Evolutionary conservation across 2,797 vertebrate species (phyloP), one percentile per base, ranked within the genome.

Genomic region (Rhinophrynus dorsalis): DNA sequence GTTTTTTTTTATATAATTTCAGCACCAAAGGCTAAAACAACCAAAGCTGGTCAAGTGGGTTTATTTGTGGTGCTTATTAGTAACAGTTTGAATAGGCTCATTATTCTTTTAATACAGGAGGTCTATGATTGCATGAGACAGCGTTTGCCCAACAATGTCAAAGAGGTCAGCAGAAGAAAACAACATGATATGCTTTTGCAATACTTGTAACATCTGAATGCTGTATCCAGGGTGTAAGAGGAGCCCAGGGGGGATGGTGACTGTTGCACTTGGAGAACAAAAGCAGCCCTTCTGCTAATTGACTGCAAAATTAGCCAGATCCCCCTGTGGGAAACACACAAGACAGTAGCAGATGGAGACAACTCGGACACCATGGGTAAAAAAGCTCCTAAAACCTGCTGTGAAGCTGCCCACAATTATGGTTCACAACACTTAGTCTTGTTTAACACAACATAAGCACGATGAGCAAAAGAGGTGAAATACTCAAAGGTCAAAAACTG

Each of bases 261-360:
- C 62, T 73, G 54, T 45, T 78, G 79, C 68, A 67, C 80, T 57
- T 77, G 83, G 86, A 89, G 93, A 95, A 98, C 96, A 97, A 96
- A 95, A 94, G 94, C 89, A 82, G 88, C 90, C 94, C 95, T 95
- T 96, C 94, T 94, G 93, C 95, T 98, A 98, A 99, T 97, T 96
- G 96, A 98, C 95, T 98, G 96, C 95, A 96, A 96, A 97, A 97
- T 96, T 95, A 97, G 93, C 94, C 89, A 78, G 84, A 86, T 80
- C 84, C 86, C 88, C 93, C 92, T 85, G 80, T 89, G 96, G 96
- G 95, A 94, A 89, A 79, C 73, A 72, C 81, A 81, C 77, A 88
- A 86, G 90, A 91, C 92, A 81, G 90, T 77, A 81, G 93, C 96
- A 97, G 96, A 97, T 96, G 95, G 96, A 96, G 88, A 82, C 83